Conservation (phyloP, 2,797 vertebrate genomes). For the Spinus pinus region DNA sequence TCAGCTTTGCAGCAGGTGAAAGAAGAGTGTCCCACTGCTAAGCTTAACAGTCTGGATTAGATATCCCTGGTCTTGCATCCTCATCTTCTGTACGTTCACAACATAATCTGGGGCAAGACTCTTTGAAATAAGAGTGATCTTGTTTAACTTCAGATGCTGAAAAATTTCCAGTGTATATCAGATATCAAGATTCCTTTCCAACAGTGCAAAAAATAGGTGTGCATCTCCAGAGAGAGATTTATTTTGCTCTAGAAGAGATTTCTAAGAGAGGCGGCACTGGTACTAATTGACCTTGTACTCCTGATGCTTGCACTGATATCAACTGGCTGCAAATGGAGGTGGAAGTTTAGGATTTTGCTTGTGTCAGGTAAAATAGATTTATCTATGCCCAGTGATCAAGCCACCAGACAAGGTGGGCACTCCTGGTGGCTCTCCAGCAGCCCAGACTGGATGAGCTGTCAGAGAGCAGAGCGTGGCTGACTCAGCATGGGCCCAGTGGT, state of each 20-base stretch:
- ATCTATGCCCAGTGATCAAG: too few relatives aligned
- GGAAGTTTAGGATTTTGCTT: not conserved
- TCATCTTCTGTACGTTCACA: not conserved
- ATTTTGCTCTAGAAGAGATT: not conserved
- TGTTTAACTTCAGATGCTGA: not conserved
- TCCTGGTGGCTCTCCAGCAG: not conserved
- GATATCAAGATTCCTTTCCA: not conserved
- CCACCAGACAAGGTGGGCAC: not conserved
- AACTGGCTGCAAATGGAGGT: not conserved
- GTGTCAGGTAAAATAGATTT: not conserved
- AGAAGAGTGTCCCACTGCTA: not conserved
- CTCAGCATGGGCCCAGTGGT: not conserved
- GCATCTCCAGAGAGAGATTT: not conserved
- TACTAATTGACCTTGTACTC: not conserved
- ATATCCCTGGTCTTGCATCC: not conserved
- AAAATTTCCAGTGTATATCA: not conserved
- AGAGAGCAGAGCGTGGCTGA: not conserved
- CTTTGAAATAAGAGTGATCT: not conserved
- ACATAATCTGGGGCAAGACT: not conserved
- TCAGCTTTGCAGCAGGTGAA: not conserved
- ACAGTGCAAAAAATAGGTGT: not conserved
- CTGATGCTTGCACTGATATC: not conserved
- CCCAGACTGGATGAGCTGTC: not conserved
- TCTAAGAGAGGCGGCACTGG: fast-evolving
- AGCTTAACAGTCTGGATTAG: not conserved